These are phyloP conservation scores for Gallinago jamesoni DNA, from an alignment of 2,113 vertebrate genomes.

Conservation along the genomic window DNA sequence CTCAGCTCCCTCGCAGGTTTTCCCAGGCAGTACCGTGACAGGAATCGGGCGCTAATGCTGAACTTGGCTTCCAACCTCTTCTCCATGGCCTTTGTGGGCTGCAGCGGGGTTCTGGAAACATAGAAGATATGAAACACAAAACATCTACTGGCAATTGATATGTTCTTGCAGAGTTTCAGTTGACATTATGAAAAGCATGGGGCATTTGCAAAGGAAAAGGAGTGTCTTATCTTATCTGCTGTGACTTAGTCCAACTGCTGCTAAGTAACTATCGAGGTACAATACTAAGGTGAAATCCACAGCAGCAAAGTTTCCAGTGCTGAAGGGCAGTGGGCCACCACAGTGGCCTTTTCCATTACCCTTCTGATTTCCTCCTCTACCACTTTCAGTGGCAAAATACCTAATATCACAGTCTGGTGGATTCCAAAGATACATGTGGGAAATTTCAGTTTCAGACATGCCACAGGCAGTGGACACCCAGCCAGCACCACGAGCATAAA, in stretches of 20 bases:
- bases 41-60: slow-evolving; percentile 38
- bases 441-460: not conserved
- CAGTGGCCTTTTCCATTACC: not conserved
- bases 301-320: not conserved
- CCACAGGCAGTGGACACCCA: not conserved
- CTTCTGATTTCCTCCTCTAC: not conserved
- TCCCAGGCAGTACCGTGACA: slow-evolving; percentile 44
- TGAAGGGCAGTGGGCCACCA: not conserved
- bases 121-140: not conserved
- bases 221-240: slow-evolving; percentile 33
- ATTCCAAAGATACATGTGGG: not conserved
- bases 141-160: not conserved
- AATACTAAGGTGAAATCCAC: not conserved
- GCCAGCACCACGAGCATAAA: not conserved
- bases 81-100: slow-evolving; percentile 77
- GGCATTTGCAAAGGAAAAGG: not conserved
- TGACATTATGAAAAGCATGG: not conserved
- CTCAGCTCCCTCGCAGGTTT: slow-evolving; percentile 34
- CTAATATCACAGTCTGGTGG: not conserved
- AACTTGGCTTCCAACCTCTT: slow-evolving; percentile 70
- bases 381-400: not conserved
- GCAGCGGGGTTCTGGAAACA: slow-evolving; percentile 64
- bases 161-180: not conserved
- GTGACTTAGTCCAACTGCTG: slow-evolving; percentile 17
- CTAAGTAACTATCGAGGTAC: slow-evolving; percentile 9